These are phyloP conservation scores for Pseudorhombus dupliciocellatus DNA, from an alignment of 2,113 vertebrate genomes.

Conservation along the genomic window DNA sequence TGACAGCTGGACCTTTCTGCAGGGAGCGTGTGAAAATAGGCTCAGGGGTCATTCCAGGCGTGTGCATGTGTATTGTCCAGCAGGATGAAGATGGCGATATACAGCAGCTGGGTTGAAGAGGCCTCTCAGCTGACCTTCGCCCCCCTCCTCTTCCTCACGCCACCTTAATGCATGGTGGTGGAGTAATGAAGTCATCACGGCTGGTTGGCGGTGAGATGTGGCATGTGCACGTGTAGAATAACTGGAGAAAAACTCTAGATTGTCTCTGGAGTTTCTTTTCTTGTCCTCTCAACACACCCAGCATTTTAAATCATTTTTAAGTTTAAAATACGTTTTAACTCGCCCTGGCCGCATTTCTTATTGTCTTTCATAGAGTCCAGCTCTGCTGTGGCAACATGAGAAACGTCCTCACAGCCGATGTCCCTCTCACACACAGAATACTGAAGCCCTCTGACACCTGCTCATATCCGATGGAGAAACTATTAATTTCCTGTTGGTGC, in stretches of 20 bases:
- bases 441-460: constrained; percentile 36
- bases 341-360: too few relatives aligned
- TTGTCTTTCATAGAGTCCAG: too few relatives aligned
- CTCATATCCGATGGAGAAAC: constrained; percentile 63
- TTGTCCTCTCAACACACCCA: too few relatives aligned
- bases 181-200: constrained; percentile 76
- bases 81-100: constrained; percentile 53
- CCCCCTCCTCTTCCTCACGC: constrained; percentile 60
- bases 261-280: too few relatives aligned
- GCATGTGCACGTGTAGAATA: not conserved
- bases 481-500: constrained; percentile 35
- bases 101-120: constrained; percentile 70
- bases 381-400: too few relatives aligned
- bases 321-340: too few relatives aligned
- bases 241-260: too few relatives aligned
- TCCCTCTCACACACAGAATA: too few relatives aligned
- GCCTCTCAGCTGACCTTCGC: constrained; percentile 58
- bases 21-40: constrained; percentile 88
- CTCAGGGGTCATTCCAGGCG: constrained; percentile 62
- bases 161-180: constrained; percentile 1
- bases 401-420: too few relatives aligned
- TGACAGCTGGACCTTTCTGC: constrained; percentile 38
- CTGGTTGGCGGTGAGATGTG: constrained; percentile 34
- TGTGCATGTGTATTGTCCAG: constrained; percentile 41
- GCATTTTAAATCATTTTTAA: too few relatives aligned